Base-by-base conservation (phyloP, 2,797 vertebrate genomes). In the Silurus aristotelis region DNA sequence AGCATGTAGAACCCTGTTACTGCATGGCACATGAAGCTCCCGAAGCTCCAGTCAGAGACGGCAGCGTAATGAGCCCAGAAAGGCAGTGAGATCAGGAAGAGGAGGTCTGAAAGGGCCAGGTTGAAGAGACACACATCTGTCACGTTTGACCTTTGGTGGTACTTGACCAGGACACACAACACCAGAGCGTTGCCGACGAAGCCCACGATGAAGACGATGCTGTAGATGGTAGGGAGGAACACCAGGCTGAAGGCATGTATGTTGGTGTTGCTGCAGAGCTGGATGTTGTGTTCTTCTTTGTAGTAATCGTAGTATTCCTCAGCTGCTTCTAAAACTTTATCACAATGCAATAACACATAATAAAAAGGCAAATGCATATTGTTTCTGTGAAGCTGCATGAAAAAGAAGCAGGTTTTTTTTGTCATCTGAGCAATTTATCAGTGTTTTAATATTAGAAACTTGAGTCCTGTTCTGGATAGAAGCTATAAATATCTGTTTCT, bases 61-160 rank as follows among this genome's bases (percentile, higher is more conserved):
- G 89, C n/a, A 0, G 78, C 38, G 2, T 92, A 95, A 86, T 96
- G 94, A 55, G 93, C 87, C 92, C 94, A 96, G 90, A 99, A 96
- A 0, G 97, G 97, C 87, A 98, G 92, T 0, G 94, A 95, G 43
- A 96, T 2, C 58, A 97, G 92, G 0, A 98, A 97, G 66, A 98
- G 89, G 72, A 98, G 91, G 88, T 98, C 97, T 0, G 97, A 95
- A 80, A 97, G 55, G 8, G 97, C 96, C 0, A 98, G 94, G 92
- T 97, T 96, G 77, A 97, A 89, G 43, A 98, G 94, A 89, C 97
- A 98, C 79, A 98, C 91, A 0, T 98, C 97, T 0, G 96, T 97
- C 95, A 98, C 89, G 90, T 92, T 97, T 85, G 94, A 91, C 81
- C 93, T 93, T 82, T 95, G 93, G 87, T 94, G 94, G 84, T 96